Percentiles rank a stretch among this genome's conserved stretches.
phyloP scores from a whole-genome alignment of 2,797 vertebrate genomes.

The Coregonus sp. region DNA sequence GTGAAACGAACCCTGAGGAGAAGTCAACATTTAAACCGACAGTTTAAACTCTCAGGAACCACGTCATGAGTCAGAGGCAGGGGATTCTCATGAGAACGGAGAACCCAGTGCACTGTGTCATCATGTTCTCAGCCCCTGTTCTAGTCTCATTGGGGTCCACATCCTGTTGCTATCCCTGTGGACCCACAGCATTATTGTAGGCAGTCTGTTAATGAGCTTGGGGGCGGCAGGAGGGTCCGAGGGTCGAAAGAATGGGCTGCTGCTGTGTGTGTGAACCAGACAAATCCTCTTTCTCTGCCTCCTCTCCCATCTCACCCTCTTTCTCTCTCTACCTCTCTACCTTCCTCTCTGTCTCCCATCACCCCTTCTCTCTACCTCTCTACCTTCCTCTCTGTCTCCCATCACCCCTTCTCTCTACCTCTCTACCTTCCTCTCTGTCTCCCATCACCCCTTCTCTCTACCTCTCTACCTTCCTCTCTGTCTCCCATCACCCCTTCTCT shows the following conservation, averaged over 20 bases:
- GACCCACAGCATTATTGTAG: not conserved
- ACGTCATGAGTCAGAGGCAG: too few species aligned
- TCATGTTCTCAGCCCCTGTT: conserved; percentile 23
- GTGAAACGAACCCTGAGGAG: not conserved
- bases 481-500: conserved; percentile 12
- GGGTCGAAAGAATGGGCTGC: not conserved
- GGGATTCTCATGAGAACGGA: conserved; percentile 46
- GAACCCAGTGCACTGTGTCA: conserved; percentile 30
- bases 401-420: too few species aligned
- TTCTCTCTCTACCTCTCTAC: not conserved
- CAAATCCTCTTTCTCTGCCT: not conserved
- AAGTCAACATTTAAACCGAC: not conserved
- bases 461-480: not conserved
- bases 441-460: not conserved
- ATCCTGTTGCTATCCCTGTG: conserved; percentile 41
- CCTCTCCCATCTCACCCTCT: not conserved
- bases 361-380: not conserved
- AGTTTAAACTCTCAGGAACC: not conserved
- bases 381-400: conserved; percentile 29
- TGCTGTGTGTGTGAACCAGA: not conserved
- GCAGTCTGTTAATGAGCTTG: not conserved
- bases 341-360: not conserved
- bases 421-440: too few species aligned
- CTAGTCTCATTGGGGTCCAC: conserved; percentile 41
- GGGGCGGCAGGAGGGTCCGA: not conserved